These are phyloP conservation scores for Clarias macrocephalus DNA, from an alignment of 2,113 vertebrate species.

Conservation along the genomic window DNA sequence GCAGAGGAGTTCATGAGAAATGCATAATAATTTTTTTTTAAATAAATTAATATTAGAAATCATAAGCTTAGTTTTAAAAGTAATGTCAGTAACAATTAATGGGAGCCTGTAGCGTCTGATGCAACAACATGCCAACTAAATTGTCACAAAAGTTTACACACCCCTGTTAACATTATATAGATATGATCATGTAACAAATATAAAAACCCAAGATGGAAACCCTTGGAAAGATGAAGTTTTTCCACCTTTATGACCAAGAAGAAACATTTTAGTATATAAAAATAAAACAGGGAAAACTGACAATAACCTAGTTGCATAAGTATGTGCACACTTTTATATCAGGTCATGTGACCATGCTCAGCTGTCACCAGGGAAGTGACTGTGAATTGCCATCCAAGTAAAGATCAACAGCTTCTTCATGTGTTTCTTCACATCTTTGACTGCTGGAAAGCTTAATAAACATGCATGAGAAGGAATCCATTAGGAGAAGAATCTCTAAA, in stretches of 20 bases:
- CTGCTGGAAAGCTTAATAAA: not conserved
- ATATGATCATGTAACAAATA: too few species aligned
- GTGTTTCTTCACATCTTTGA: not conserved
- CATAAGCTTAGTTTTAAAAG: not conserved
- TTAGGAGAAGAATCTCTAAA: not conserved
- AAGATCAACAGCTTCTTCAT: not conserved
- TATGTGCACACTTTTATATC: not conserved
- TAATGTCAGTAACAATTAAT: not conserved
- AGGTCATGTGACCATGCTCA: not conserved
- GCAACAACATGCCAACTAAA: not conserved
- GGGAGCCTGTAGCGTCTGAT: not conserved
- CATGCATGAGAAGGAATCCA: not conserved
- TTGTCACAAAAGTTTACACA: not conserved
- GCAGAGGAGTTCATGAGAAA: slow-evolving; percentile 69
- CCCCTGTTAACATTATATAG: too few species aligned
- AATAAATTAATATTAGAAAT: slow-evolving; percentile 57
- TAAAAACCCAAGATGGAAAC: too few species aligned
- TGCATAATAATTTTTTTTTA: slow-evolving; percentile 67
- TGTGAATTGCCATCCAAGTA: not conserved
- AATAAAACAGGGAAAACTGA: not conserved
- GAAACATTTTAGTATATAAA: not conserved
- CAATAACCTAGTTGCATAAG: not conserved
- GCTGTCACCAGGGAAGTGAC: not conserved
- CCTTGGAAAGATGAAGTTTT: not conserved
- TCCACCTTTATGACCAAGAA: not conserved